Evolutionary conservation across 37 sponge, comb jelly and placozoan genomes (phyloP).

Genomic region (Chondrosia reniformis): DNA sequence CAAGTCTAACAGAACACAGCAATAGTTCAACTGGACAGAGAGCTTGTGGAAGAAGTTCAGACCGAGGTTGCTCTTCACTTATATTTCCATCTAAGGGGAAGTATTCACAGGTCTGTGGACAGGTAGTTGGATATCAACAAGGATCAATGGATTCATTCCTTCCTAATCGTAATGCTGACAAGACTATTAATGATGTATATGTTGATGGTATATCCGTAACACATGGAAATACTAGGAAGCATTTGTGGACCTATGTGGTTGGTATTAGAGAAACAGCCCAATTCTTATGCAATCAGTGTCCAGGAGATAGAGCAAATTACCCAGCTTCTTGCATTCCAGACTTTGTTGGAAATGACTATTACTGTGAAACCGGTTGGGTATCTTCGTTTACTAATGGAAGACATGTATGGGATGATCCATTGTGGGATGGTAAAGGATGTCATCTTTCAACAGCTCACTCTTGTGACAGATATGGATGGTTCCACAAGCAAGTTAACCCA

Average conservation of each 20-base stretch:
- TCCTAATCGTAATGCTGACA: neutral
- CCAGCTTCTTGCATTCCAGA: neutral
- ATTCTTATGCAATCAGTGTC: neutral
- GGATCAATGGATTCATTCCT: neutral
- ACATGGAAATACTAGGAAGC: neutral
- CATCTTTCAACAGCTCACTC: neutral
- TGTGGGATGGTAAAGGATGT: constrained; percentile 36
- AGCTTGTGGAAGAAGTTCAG: constrained; percentile 6
- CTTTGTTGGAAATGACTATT: constrained; percentile 35
- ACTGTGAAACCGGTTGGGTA: constrained; percentile 32
- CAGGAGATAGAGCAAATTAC: neutral
- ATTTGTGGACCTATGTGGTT: constrained; percentile 6
- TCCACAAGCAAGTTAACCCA: constrained; percentile 16
- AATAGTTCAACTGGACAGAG: constrained; percentile 1
- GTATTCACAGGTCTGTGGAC: constrained; percentile 15
- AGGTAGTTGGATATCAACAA: neutral
- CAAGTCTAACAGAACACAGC: neutral
- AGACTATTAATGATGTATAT: neutral
- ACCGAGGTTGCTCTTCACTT: constrained; percentile 4
- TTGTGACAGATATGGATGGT: constrained; percentile 16
- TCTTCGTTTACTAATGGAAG: neutral
- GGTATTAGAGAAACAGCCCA: neutral
- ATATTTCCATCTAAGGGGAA: neutral
- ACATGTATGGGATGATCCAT: constrained; percentile 17
- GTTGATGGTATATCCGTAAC: constrained; percentile 10